Evolutionary conservation across 92 coral and sea anemone species (phyloP).

Genomic region (Bergia puertoricense): DNA sequence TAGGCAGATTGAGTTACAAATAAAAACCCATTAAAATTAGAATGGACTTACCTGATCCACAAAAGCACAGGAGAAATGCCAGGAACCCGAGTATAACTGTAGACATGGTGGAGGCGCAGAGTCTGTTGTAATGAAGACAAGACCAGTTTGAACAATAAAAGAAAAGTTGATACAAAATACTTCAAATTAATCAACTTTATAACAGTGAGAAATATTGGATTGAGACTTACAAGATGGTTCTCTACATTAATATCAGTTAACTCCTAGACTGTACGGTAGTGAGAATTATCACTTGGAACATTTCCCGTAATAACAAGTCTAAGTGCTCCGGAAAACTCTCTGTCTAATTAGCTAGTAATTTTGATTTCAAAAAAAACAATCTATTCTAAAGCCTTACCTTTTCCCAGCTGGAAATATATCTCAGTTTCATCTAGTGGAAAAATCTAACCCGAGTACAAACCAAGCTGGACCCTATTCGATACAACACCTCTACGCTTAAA

Average conservation of each 20-base stretch:
- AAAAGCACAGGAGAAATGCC: background rate
- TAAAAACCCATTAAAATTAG: background rate
- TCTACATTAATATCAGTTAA: background rate
- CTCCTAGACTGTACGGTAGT: background rate
- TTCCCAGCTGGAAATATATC: background rate
- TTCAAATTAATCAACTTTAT: background rate
- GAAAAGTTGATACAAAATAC: background rate
- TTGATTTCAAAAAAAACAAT: background rate
- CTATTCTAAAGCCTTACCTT: background rate
- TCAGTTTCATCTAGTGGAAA: background rate
- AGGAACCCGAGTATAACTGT: background rate
- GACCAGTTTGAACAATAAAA: background rate
- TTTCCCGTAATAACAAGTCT: background rate
- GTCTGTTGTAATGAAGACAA: background rate
- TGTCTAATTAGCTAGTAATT: background rate
- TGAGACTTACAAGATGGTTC: background rate
- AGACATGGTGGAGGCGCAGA: background rate
- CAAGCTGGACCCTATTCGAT: background rate
- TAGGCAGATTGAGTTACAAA: background rate
- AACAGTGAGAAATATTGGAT: background rate
- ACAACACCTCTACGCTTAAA: background rate
- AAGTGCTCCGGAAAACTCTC: background rate
- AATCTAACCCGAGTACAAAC: background rate
- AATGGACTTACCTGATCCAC: conserved; percentile 7
- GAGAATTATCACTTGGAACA: too few relatives aligned